Evolutionary conservation across 2,113 vertebrate genomes (phyloP).

Genomic region (Pavo muticus): DNA sequence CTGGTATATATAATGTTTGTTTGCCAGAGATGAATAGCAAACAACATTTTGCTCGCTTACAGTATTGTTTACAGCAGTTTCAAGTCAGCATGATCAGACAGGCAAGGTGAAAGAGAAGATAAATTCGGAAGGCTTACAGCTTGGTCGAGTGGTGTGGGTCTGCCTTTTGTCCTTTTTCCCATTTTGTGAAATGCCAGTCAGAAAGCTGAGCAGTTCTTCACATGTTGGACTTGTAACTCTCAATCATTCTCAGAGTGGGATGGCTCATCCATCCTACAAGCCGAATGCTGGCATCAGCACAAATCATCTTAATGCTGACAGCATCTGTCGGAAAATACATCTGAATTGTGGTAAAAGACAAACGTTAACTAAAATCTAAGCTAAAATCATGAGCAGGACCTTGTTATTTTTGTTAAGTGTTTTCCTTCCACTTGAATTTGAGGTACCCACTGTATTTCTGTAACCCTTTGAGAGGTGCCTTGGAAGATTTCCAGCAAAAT

Average conservation of each 20-base stretch:
- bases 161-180: not conserved
- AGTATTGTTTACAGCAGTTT: not conserved
- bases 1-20: not conserved
- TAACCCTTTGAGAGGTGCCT: not conserved
- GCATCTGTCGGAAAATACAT: not conserved
- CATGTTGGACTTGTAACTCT: not conserved
- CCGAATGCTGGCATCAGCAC: not conserved
- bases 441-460: not conserved
- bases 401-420: not conserved
- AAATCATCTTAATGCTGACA: not conserved
- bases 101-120: not conserved
- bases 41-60: not conserved
- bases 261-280: not conserved
- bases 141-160: not conserved
- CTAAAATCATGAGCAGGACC: not conserved
- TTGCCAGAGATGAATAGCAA: slow-evolving; percentile 23
- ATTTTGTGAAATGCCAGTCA: not conserved
- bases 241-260: not conserved
- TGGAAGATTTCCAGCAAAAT: not conserved
- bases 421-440: not conserved
- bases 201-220: not conserved
- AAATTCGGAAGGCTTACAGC: not conserved
- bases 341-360: not conserved
- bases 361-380: not conserved
- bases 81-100: not conserved